Evolutionary conservation across 2,113 vertebrate species (phyloP).

Genomic region (Excalfactoria chinensis): DNA sequence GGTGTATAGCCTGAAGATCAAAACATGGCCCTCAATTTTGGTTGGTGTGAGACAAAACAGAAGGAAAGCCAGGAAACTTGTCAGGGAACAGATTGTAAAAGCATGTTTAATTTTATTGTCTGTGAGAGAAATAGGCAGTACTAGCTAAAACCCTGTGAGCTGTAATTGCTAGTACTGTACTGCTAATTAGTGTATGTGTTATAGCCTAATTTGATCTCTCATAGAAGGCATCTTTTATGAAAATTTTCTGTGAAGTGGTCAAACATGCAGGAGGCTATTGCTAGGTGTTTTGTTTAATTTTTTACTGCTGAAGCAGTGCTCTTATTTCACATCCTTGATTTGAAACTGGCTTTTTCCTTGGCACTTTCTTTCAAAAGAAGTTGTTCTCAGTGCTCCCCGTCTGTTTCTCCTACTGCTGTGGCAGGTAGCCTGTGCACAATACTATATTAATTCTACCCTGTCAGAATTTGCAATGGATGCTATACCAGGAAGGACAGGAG

Average conservation of each 20-base stretch:
- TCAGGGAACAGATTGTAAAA: conserved; percentile 46
- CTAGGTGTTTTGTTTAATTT: accelerated
- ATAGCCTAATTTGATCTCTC: neutral
- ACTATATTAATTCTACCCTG: neutral
- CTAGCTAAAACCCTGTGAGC: conserved; percentile 9
- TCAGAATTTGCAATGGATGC: accelerated
- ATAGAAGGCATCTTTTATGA: neutral
- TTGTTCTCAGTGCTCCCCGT: neutral
- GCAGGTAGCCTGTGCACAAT: neutral
- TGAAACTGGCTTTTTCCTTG: neutral
- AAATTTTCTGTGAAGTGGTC: neutral
- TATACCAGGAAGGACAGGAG: neutral
- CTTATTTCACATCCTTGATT: accelerated
- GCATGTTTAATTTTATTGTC: conserved; percentile 30
- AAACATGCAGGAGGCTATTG: neutral
- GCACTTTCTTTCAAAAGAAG: neutral
- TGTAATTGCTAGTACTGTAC: conserved; percentile 24
- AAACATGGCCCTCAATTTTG: neutral
- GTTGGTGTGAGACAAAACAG: conserved; percentile 23
- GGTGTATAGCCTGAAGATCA: conserved; percentile 41
- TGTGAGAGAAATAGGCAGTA: neutral
- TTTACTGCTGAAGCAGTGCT: neutral
- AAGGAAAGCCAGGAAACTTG: conserved; percentile 10
- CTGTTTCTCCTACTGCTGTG: neutral
- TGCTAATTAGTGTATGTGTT: conserved; percentile 44